These are phyloP conservation scores for Pachydiplax longipennis DNA, from an alignment of 2,888 invertebrate species.

Conservation along the genomic window DNA sequence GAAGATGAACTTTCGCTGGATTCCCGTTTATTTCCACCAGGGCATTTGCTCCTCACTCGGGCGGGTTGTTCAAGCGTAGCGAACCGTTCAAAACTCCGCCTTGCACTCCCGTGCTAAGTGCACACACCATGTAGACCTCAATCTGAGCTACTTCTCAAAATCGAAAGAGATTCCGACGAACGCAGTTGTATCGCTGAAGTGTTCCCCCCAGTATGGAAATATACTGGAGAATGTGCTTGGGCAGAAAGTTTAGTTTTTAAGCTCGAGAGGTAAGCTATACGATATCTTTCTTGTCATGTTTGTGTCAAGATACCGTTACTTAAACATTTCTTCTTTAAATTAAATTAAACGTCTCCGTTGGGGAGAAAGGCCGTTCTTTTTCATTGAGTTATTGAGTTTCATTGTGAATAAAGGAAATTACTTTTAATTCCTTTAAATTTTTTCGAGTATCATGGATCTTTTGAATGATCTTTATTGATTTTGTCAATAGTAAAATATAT, in stretches of 20 bases:
- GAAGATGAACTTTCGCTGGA: slow-evolving; percentile 1
- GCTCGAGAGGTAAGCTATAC: neutral
- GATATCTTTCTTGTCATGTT: neutral
- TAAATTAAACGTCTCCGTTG: no score
- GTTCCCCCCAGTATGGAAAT: neutral
- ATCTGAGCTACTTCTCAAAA: slow-evolving; percentile 19
- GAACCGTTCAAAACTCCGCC: slow-evolving; percentile 12
- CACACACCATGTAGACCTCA: slow-evolving; percentile 3
- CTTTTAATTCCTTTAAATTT: no score
- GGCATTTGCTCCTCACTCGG: neutral
- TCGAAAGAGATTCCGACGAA: neutral
- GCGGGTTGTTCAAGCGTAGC: slow-evolving; percentile 19
- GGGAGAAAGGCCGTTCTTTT: no score
- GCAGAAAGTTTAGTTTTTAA: neutral
- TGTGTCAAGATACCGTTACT: no score
- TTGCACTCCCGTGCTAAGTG: neutral
- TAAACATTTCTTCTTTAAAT: no score
- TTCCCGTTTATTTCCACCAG: slow-evolving; percentile 19
- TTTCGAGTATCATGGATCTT: no score
- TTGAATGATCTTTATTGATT: no score
- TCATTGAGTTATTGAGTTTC: no score
- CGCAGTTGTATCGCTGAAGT: neutral
- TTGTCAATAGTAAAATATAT: no score
- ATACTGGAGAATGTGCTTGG: neutral
- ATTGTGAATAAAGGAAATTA: no score